Base-by-base conservation (phyloP, 2,888 invertebrate genomes). In the Pollenia labialis region DNA sequence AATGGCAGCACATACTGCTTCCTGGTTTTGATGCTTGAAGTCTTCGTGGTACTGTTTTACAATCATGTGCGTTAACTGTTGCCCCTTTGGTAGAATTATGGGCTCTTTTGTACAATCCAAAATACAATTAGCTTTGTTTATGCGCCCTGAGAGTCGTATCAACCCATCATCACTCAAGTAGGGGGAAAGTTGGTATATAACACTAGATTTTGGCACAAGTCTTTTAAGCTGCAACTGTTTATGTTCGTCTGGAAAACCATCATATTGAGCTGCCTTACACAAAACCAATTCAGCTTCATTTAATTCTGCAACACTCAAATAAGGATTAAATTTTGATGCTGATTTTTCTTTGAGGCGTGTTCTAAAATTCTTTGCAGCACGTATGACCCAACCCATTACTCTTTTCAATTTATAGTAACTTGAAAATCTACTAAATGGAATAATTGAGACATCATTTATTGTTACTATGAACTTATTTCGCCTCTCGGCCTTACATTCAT, bases 21-120 rank as follows among this genome's bases (percentile, higher is more conserved):
- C 77, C 9, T 72, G 64, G 18, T 77, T 83, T 56, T 83, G 83
- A 18, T 77, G 84, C 2, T 54, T 71, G 14, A 74, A 79, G n/a
- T 77, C 23, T 14, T 71, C 54, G 52, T 83, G 77, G 42, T 77
- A 77, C 46, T 71, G 54, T n/a, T 32, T 68, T 14, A 76, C 56
- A 32, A 82, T 60, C 1, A 82, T 18, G 8, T 18, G 50, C 2
- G n/a, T n/a, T n/a, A n/a, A n/a, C n/a, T n/a, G n/a, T n/a, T n/a
- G 83, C 1, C 16, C 18, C 4, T 69, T 76, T 12, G 76, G 71
- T 18, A 64, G 9, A 46, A 83, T 76, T 11, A 77, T 62, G 0
- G 69, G 69, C 6, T 60, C 48, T 9, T n/a, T 82, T n/a, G 75
- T 69, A 32, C 9, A 14, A 8, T 7, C 6, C 3, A 16, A 44